phyloP scores from a whole-genome alignment of 2,113 vertebrate species.

The Thomomys bottae region DNA sequence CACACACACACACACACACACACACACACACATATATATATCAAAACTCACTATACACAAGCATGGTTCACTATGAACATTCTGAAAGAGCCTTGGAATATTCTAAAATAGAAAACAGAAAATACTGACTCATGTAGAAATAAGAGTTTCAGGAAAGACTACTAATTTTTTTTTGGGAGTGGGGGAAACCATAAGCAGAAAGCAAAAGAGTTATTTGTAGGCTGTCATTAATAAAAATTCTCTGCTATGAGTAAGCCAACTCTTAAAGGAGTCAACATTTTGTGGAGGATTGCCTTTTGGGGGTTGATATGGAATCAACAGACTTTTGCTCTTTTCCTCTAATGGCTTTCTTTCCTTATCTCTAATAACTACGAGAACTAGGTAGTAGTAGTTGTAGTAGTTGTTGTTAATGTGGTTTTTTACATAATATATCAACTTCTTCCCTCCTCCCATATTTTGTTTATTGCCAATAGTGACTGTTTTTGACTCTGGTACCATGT shows the following conservation, averaged over 20 bases:
- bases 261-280: not conserved
- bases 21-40: too few species aligned
- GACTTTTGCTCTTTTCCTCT: not conserved
- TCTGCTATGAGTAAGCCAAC: not conserved
- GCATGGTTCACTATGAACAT: not conserved
- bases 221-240: not conserved
- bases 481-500: too few species aligned
- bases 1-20: too few species aligned
- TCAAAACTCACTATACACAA: too few species aligned
- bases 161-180: slow-evolving; percentile 1
- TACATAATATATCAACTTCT: too few species aligned
- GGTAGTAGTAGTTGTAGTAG: too few species aligned
- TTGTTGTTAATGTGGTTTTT: too few species aligned
- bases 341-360: not conserved
- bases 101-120: slow-evolving; percentile 12
- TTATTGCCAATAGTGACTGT: too few species aligned
- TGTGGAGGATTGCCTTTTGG: not conserved
- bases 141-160: not conserved
- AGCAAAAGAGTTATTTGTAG: not conserved
- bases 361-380: too few species aligned
- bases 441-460: too few species aligned
- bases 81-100: not conserved
- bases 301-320: not conserved
- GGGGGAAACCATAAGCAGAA: not conserved
- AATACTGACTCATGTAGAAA: not conserved